phyloP scores from a whole-genome alignment of 2,797 vertebrate species.

The Sardinella longiceps region DNA sequence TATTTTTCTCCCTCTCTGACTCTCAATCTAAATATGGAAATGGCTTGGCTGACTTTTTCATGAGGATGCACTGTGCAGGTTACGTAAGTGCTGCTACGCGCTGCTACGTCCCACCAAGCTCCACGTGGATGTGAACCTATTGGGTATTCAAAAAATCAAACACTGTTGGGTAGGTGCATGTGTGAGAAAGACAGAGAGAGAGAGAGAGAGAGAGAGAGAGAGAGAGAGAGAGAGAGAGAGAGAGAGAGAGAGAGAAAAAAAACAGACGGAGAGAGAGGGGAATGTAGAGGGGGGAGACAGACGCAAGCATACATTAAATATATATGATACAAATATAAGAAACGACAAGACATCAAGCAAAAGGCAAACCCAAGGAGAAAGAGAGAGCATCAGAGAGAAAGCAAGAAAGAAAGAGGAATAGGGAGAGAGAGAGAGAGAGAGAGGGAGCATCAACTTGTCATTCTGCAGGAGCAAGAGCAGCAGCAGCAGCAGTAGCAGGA shows the following conservation, averaged over 20 bases:
- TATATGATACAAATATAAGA: not conserved
- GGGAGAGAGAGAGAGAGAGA: not conserved
- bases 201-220: slow-evolving; percentile 3
- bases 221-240: not conserved
- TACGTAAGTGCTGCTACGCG: slow-evolving; percentile 35
- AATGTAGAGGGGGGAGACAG: not conserved
- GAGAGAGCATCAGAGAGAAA: not conserved
- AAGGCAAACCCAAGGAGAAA: not conserved
- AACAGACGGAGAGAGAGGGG: not conserved
- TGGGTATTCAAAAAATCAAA: slow-evolving; percentile 27
- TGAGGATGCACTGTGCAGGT: slow-evolving; percentile 23
- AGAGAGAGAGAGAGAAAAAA: not conserved
- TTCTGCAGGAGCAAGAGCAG: slow-evolving; percentile 40
- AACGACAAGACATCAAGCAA: not conserved
- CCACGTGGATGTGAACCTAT: slow-evolving; percentile 30
- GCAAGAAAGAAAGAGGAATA: not conserved
- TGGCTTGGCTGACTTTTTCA: slow-evolving; percentile 28
- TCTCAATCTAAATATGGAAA: slow-evolving; percentile 47
- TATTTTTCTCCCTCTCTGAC: not conserved
- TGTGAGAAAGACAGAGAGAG: not conserved
- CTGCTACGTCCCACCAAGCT: slow-evolving; percentile 25
- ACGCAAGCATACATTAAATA: slow-evolving; percentile 1
- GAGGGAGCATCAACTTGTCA: not conserved
- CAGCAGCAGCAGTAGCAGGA: slow-evolving; percentile 54
- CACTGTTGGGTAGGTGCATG: not conserved